Evolutionary conservation across 2,888 invertebrate genomes (phyloP), one percentile per base, ranked within the genome.

Genomic region (Eustalomyia histrio): DNA sequence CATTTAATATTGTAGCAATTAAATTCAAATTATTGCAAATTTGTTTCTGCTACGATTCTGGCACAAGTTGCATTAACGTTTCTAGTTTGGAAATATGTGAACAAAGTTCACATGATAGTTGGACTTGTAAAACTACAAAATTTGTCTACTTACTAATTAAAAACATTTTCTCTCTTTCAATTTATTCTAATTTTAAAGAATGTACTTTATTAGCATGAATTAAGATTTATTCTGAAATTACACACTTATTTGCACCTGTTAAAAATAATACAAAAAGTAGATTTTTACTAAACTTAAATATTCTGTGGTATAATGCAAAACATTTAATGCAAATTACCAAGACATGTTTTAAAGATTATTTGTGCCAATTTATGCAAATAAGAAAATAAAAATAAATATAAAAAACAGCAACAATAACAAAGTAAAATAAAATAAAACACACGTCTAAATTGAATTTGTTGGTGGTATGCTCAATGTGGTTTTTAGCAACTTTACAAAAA

Each of bases 321-420:
- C 43, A 47, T 47, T 47, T n/a, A n/a, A 47, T 47, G 43, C 43
- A 47, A 47, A 47, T 47, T 47, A n/a, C 43, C n/a, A 47, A 47
- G 43, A 47, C 43, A 47, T 47, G n/a, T n/a, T 47, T n/a, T 47
- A n/a, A 47, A 47, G 43, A n/a, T 47, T 47, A n/a, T 47, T 47
- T 47, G n/a, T 47, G 14, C 43, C n/a, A 47, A 47, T 47, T 47
- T 39, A 39, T 39, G 39, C 39, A 39, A 29, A 29, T 3, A 24
- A 24, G 5, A 24, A n/a, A n/a, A n/a, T n/a, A n/a, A n/a, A n/a
- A n/a, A n/a, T n/a, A n/a, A n/a, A n/a, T n/a, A 29, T 6, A 29
- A 29, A 24, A 29, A 6, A 39, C 10, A 39, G 12, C 10, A 39
- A 39, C 10, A 39, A 39, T 39, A 39, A 39, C 39, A 9, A 39